Evolutionary conservation across 1,140 invertebrate species (phyloP).

Genomic region (Goniozus legneri): DNA sequence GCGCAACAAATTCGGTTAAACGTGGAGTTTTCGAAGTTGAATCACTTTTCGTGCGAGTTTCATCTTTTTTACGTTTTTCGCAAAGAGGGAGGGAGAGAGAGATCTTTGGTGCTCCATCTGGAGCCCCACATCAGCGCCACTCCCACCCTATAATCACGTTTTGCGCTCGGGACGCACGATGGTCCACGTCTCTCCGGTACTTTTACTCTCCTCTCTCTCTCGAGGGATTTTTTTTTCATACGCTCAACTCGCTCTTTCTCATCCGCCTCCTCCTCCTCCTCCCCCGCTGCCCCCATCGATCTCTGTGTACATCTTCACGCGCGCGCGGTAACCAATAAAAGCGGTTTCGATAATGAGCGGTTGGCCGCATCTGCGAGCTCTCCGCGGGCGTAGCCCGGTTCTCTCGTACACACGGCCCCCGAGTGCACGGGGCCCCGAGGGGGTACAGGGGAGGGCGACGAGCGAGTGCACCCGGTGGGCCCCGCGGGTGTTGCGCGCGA

Average conservation of each 20-base stretch:
- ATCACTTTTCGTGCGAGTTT: too few species aligned
- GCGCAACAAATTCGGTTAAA: too few species aligned
- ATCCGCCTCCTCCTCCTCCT: slow-evolving; percentile 12
- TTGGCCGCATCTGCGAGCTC: slow-evolving; percentile 20
- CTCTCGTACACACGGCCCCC: too few species aligned
- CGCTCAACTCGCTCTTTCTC: slow-evolving; percentile 5
- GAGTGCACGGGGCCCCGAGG: too few species aligned
- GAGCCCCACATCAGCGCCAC: slow-evolving; percentile 16
- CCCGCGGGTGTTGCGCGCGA: slow-evolving; percentile 3
- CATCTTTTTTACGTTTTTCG: too few species aligned
- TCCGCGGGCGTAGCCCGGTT: too few species aligned
- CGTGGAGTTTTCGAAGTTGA: too few species aligned
- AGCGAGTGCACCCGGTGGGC: too few species aligned
- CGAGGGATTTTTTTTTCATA: too few species aligned
- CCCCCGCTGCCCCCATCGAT: slow-evolving; percentile 10
- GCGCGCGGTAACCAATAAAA: slow-evolving; percentile 33
- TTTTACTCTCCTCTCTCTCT: too few species aligned
- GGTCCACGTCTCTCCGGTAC: slow-evolving; percentile 8
- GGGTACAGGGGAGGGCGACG: too few species aligned
- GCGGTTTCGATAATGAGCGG: slow-evolving; percentile 34
- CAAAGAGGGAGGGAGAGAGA: slow-evolving; percentile 16
- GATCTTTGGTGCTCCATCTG: slow-evolving; percentile 15
- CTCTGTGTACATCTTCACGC: slow-evolving; percentile 26
- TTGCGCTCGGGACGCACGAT: slow-evolving; percentile 21
- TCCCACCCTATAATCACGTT: slow-evolving; percentile 20